These are phyloP conservation scores for Oscheius sp. DNA, from an alignment of 1,140 invertebrate genomes.

Conservation along the genomic window DNA sequence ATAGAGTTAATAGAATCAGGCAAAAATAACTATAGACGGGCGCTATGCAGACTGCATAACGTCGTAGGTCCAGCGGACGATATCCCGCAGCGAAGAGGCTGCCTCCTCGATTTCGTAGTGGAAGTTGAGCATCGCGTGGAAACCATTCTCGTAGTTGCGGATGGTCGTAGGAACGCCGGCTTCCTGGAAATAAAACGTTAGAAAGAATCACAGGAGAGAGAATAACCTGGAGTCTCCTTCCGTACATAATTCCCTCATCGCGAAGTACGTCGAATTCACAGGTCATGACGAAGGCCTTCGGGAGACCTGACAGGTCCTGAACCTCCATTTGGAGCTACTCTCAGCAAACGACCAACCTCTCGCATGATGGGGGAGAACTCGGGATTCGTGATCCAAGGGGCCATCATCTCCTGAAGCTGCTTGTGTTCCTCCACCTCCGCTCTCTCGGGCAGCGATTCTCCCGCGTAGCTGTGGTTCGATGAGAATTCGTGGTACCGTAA, in stretches of 20 bases:
- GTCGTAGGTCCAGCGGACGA: background rate
- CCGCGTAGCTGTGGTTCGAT: no score
- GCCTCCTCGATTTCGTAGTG: slow-evolving; percentile 23
- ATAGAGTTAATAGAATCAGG: no score
- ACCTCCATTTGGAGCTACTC: no score
- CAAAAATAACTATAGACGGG: background rate
- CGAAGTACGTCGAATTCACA: slow-evolving; percentile 40
- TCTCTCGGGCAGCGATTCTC: background rate
- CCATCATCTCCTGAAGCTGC: slow-evolving; percentile 1
- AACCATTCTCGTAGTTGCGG: slow-evolving; percentile 18
- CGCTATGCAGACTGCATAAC: background rate
- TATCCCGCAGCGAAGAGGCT: background rate
- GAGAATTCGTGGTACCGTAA: background rate
- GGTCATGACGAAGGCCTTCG: slow-evolving; percentile 35
- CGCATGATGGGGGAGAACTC: slow-evolving; percentile 26
- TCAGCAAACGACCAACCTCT: no score
- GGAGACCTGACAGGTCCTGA: slow-evolving; percentile 19
- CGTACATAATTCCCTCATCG: slow-evolving; percentile 41
- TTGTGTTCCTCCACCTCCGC: background rate
- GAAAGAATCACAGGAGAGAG: background rate
- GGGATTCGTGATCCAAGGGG: slow-evolving; percentile 21
- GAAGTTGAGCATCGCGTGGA: slow-evolving; percentile 35
- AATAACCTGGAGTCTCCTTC: slow-evolving; percentile 5
- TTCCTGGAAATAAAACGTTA: background rate
- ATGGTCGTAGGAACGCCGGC: slow-evolving; percentile 13